These are phyloP conservation scores for Uromys caudimaculatus DNA, from an alignment of 2,797 vertebrate species.

Conservation along the genomic window DNA sequence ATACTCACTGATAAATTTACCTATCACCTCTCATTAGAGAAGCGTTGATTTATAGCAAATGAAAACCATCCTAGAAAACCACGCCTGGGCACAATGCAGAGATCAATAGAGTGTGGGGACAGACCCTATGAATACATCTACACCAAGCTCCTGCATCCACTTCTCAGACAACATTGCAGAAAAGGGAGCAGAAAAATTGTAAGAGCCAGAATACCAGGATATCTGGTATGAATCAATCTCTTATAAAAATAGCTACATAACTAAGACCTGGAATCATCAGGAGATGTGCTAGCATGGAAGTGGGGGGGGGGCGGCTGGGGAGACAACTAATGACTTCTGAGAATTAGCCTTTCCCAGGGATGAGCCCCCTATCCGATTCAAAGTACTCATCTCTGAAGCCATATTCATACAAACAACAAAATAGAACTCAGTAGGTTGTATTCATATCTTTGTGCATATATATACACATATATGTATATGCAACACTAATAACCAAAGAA, in stretches of 20 bases:
- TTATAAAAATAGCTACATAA: not conserved
- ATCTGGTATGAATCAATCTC: no score
- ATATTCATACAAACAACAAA: not conserved
- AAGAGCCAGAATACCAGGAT: not conserved
- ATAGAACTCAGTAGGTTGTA: not conserved
- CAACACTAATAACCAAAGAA: not conserved
- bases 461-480: no score
- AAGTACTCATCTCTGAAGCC: not conserved
- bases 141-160: not conserved
- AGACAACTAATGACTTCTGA: not conserved
- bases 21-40: not conserved
- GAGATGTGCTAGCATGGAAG: not conserved
- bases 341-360: not conserved
- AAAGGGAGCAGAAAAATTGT: not conserved
- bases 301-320: rapidly evolving
- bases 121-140: not conserved
- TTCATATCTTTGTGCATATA: not conserved
- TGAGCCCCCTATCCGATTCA: not conserved
- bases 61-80: not conserved
- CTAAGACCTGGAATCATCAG: not conserved
- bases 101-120: no score
- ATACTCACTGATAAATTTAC: not conserved
- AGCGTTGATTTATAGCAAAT: not conserved
- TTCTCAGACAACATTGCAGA: not conserved
- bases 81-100: not conserved